phyloP scores from a whole-genome alignment of 2,888 invertebrate species.

The Argyresthia goedartella region DNA sequence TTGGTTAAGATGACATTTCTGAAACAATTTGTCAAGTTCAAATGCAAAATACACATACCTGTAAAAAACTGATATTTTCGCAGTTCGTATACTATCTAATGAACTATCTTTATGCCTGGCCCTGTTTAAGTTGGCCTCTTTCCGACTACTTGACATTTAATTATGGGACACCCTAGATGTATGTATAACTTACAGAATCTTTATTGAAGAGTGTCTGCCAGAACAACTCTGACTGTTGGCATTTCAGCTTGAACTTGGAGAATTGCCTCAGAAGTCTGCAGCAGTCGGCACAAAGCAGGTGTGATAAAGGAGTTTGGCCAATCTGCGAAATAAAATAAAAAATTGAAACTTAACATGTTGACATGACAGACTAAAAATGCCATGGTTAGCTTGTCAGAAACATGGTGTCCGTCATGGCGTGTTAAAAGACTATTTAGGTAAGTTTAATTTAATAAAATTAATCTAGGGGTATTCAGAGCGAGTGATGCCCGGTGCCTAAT shows the following conservation, averaged over 20 bases:
- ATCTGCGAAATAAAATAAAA: background rate
- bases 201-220: background rate
- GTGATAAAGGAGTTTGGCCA: background rate
- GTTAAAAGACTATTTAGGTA: background rate
- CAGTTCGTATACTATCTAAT: background rate
- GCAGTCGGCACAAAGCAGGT: background rate
- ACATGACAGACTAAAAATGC: background rate
- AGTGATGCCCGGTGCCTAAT: too few relatives aligned
- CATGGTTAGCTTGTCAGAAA: too few relatives aligned
- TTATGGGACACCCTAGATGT: background rate
- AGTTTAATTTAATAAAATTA: background rate
- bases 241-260: background rate
- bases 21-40: background rate
- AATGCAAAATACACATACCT: background rate
- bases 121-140: too few relatives aligned
- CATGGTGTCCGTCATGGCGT: background rate
- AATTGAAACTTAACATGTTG: background rate
- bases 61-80: background rate
- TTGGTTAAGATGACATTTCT: too few relatives aligned
- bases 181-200: background rate
- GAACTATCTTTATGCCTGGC: too few relatives aligned
- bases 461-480: background rate
- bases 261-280: background rate
- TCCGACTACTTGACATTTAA: background rate
- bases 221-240: background rate